Percentiles rank a stretch among this genome's conserved stretches.
Conservation (phyloP, 2,113 vertebrate genomes). For the Rana temporaria region DNA sequence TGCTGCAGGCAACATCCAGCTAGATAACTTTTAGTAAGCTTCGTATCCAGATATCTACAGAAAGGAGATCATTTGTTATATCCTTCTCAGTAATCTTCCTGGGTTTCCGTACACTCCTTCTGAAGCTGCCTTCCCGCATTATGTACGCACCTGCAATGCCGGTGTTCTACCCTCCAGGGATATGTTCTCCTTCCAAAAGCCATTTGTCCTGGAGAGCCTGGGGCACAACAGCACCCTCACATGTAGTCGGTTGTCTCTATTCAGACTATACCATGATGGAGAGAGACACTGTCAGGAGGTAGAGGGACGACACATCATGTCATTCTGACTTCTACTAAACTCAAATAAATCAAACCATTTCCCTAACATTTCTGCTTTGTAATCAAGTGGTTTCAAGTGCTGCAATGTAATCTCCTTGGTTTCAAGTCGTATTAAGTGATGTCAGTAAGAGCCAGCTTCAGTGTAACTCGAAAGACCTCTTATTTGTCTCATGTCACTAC, state of each 20-base stretch:
- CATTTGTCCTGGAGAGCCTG: conserved; percentile 46
- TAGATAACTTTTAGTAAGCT: conserved; percentile 2
- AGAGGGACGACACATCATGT: conserved; percentile 40
- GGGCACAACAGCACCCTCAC: conserved; percentile 29
- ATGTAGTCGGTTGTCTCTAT: conserved; percentile 10
- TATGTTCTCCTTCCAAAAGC: conserved; percentile 49
- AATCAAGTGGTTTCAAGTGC: conserved; percentile 22
- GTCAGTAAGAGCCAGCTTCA: background rate
- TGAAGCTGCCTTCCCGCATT: conserved; percentile 46
- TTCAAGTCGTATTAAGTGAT: conserved; percentile 43
- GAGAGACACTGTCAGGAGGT: conserved; percentile 18
- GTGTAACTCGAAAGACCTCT: conserved; percentile 11
- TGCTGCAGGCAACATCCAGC: conserved; percentile 26
- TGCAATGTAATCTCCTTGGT: conserved; percentile 35
- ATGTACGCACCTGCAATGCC: conserved; percentile 54
- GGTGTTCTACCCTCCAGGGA: conserved; percentile 52
- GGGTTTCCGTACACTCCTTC: conserved; percentile 43
- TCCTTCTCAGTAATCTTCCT: conserved; percentile 40
- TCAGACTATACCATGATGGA: conserved; percentile 37
- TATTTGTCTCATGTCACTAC: background rate
- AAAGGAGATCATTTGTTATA: conserved; percentile 45
- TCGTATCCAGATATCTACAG: conserved; percentile 13
- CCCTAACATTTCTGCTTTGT: conserved; percentile 25
- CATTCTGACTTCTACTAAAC: conserved; percentile 20
- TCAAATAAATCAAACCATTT: conserved; percentile 24